Percentiles rank a stretch among this genome's conserved stretches.
Evolutionary conservation across 2,888 invertebrate genomes (phyloP).

Genomic region (Spodoptera picta): DNA sequence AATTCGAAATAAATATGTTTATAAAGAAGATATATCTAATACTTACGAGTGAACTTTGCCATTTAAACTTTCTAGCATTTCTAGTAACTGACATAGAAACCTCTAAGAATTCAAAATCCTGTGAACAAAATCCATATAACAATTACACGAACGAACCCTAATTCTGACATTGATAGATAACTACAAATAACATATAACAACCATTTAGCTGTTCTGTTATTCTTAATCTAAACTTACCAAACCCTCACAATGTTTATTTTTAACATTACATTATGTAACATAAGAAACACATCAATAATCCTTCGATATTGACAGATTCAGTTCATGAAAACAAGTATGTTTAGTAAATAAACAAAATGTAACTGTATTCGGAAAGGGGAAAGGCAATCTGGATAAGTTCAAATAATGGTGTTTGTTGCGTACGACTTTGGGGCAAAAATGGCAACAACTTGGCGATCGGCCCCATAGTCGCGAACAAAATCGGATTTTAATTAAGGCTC

Average conservation of each 20-base stretch:
- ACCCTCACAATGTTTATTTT: conserved; percentile 49
- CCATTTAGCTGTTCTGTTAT: conserved; percentile 5
- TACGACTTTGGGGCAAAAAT: conserved; percentile 59
- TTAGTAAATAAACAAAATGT: conserved; percentile 48
- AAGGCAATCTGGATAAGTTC: conserved; percentile 57
- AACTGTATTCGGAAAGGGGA: conserved; percentile 45
- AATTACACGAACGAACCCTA: no score
- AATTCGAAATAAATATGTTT: no score
- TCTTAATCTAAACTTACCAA: conserved; percentile 33
- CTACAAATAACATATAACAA: no score
- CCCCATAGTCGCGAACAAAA: conserved; percentile 72
- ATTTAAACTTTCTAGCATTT: no score
- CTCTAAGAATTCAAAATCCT: no score
- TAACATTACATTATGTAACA: conserved; percentile 40
- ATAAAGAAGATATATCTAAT: no score
- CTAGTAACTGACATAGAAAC: no score
- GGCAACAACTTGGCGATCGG: conserved; percentile 53
- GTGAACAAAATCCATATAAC: no score
- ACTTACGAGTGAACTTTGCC: no score
- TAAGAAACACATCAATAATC: conserved; percentile 51
- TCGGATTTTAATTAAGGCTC: conserved; percentile 84
- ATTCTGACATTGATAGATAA: no score
- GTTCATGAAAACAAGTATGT: conserved; percentile 57
- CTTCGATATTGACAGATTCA: conserved; percentile 53
- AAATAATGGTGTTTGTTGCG: conserved; percentile 67